A percentile compares a stretch with the other conserved stretches of the same genome.
phyloP scores from a whole-genome alignment of 2,797 vertebrate genomes.

The Takifugu rubripes region DNA sequence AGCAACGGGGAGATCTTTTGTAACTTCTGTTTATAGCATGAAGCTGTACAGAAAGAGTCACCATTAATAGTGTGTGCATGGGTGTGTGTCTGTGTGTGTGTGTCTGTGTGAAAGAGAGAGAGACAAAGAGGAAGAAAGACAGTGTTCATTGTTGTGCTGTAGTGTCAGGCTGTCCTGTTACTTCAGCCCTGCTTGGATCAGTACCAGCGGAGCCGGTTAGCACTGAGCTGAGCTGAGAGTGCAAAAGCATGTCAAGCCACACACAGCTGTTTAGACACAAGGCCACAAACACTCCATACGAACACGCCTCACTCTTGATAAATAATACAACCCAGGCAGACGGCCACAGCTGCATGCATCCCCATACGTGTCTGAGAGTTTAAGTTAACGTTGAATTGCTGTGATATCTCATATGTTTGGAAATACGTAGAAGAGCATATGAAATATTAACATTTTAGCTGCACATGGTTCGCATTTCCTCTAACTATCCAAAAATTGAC shows the following conservation, averaged over 20 bases:
- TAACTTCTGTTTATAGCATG: not conserved
- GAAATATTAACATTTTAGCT: no score
- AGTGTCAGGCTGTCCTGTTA: slow-evolving; percentile 81
- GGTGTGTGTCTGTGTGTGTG: slow-evolving; percentile 20
- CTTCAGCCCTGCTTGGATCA: slow-evolving; percentile 87
- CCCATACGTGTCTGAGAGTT: slow-evolving; percentile 25
- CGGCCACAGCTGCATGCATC: slow-evolving; percentile 51
- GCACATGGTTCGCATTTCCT: no score
- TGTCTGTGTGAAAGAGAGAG: slow-evolving; percentile 13
- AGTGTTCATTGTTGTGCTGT: slow-evolving; percentile 63
- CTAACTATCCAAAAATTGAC: no score
- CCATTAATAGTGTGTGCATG: not conserved
- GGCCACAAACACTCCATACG: slow-evolving; percentile 69
- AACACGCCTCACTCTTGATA: slow-evolving; percentile 64
- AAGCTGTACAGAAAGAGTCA: not conserved
- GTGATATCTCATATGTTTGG: not conserved
- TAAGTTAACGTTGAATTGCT: slow-evolving; percentile 10
- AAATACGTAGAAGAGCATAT: no score
- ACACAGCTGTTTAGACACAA: slow-evolving; percentile 93
- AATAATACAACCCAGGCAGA: slow-evolving; percentile 77
- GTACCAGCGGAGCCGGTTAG: slow-evolving; percentile 80
- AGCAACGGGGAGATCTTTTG: no score
- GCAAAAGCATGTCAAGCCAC: slow-evolving; percentile 97
- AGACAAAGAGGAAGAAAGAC: not conserved
- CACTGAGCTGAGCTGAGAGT: slow-evolving; percentile 83